Base-by-base conservation (phyloP, 2,888 invertebrate species). In the Rhaphigaster nebulosa region DNA sequence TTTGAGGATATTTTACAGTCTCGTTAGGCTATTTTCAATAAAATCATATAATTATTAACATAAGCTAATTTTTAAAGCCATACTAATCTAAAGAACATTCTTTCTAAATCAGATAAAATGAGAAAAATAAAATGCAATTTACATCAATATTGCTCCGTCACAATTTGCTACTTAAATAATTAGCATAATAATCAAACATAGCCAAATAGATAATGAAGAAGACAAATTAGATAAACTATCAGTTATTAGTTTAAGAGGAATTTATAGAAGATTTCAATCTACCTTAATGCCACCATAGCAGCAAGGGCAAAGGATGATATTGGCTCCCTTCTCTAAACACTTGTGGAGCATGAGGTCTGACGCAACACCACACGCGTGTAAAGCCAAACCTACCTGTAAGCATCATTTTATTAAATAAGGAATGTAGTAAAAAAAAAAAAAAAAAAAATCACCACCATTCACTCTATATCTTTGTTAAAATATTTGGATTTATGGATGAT, bases 331-430 rank as follows among this genome's bases (percentile, higher is more conserved):
- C 87, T 95, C 94, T 26, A 97, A 95, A 93, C 99, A 99, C 93
- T 97, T 96, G 92, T 97, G 96, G 89, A 99, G 94, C 0, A 99
- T 98, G 91, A 99, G 95, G 94, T 99, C 99, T 2, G 98, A 98
- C 1, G 98, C 98, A 23, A 98, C 97, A 0, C 99, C 99, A 94
- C 99, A 99, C 6, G 98, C 99, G 94, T 99, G 99, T 56, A 99
- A 94, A 8, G 97, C 97, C 60, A 97, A 96, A 0, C 99, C 99
- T 91, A 99, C 95, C 93, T 98, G 95, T 26, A 80, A 89, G 20
- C 29, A 65, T 65, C 6, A 15, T 18, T 76, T 34, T 15, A 65
- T 15, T 65, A 15, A 34, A 65, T 65, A 29, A 34, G 13, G 13
- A 56, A 56, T 56, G 10, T 56, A 54, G 20, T 54, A 45, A 45